Evolutionary conservation across 2,797 vertebrate species (phyloP).

Genomic region (Linurgus olivaceus): DNA sequence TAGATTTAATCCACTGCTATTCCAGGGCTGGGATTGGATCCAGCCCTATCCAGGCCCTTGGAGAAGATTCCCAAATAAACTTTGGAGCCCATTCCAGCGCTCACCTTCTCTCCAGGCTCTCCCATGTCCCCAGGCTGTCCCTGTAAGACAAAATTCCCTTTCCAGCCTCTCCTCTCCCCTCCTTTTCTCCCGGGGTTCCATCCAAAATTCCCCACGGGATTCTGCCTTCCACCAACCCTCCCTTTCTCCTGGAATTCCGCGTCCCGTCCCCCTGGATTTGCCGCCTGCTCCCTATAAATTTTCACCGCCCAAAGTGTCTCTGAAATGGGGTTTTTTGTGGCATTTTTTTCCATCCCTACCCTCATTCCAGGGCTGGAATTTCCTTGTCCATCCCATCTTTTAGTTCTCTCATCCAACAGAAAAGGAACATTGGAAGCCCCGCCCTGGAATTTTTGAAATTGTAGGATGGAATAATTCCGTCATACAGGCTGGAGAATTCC

Average conservation of each 20-base stretch:
- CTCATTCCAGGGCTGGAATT: rapidly evolving
- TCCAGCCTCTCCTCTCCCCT: not conserved
- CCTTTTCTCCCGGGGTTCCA: not conserved
- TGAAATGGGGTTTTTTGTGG: not conserved
- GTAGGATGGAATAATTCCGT: rapidly evolving
- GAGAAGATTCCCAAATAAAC: not conserved
- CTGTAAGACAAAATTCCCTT: conserved; percentile 63
- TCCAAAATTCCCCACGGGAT: not conserved
- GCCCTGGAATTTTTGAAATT: rapidly evolving
- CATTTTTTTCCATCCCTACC: not conserved
- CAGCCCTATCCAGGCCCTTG: not conserved
- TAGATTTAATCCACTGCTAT: rapidly evolving
- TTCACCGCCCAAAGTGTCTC: rapidly evolving
- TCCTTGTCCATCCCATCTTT: not conserved
- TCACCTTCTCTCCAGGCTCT: conserved; percentile 80
- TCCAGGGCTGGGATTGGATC: not conserved
- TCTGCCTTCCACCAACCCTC: not conserved
- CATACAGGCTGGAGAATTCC: not conserved
- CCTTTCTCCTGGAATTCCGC: not conserved
- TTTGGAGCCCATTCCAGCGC: not conserved
- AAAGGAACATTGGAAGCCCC: rapidly evolving
- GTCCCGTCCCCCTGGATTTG: not conserved
- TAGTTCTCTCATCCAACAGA: not conserved
- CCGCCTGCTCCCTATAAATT: not conserved
- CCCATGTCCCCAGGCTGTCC: conserved; percentile 81